A percentile compares a stretch with the other conserved stretches of the same genome.
Evolutionary conservation across 2,113 vertebrate genomes (phyloP).

Genomic region (Bujurquina vittata): DNA sequence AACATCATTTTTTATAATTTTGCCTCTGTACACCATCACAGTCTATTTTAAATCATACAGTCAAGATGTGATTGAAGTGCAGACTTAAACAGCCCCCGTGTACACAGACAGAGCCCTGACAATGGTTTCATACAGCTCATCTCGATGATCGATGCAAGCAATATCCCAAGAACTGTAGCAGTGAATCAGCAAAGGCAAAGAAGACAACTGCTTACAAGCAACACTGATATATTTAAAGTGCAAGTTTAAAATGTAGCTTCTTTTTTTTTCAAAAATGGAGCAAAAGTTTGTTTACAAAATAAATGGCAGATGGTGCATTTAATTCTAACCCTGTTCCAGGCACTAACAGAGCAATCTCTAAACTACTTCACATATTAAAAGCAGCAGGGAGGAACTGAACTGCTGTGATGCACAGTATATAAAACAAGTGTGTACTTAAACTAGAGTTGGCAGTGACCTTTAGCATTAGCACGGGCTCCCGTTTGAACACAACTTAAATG

Average conservation of each 20-base stretch:
- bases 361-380: background rate
- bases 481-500: conserved; percentile 6
- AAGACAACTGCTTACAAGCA: background rate
- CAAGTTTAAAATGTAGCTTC: rapidly evolving
- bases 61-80: background rate
- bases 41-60: rapidly evolving
- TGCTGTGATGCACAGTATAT: background rate
- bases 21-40: background rate
- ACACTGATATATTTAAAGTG: background rate
- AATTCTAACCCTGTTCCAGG: rapidly evolving
- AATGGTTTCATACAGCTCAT: background rate
- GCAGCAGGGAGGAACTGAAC: background rate
- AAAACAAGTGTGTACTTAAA: rapidly evolving
- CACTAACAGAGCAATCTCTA: background rate
- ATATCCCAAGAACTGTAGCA: background rate
- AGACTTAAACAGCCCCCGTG: background rate
- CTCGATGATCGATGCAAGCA: background rate
- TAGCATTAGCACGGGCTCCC: background rate
- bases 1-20: background rate
- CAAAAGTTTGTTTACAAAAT: background rate
- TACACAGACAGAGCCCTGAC: rapidly evolving
- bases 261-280: background rate
- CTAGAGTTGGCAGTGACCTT: conserved; percentile 3
- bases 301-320: background rate
- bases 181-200: background rate